Base-by-base conservation (phyloP, 2,113 vertebrate species). In the Sorex fumeus region DNA sequence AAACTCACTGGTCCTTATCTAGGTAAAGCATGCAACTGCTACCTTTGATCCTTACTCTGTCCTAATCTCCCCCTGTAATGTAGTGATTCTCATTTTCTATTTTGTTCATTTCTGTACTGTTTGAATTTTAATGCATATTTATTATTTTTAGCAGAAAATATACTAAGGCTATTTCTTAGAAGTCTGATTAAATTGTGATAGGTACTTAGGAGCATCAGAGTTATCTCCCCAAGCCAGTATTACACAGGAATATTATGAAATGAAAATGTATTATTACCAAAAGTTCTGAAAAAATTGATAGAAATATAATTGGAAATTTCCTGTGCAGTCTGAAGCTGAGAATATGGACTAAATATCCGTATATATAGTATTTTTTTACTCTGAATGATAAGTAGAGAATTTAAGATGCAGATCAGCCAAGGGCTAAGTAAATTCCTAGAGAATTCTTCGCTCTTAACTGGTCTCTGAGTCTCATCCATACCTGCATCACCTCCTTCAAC, bases 191-290 rank as follows among this genome's bases (percentile, higher is more conserved):
- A 90, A 90, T 72, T 92, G 34, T 71, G 67, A 79, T 90, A 72
- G 27, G 30, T 91, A 91, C 70, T 90, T 83, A 83, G 75, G 80
- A 91, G n/a, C 45, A 93, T 90, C 40, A 86, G 47, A n/a, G 67
- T 95, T 95, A 94, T 95, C 91, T 96, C 79, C 45, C 47, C 40
- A 92, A 94, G 45, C 62, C 86, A 94, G 94, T 57, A 77, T 77
- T 90, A 79, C 25, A 21, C 23, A 72, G 30, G 53, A 93, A 82
- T 94, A 87, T 82, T 89, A 88, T 72, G 80, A 91, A 75, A 86
- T 88, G 76, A 95, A 95, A 93, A 87, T 36, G 9, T 77, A 62
- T 60, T 81, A 47, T 86, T 83, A 76, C 53, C 53, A 32, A 86
- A 86, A 74, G 21, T 90, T 93, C 80, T 90, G 67, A 84, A 75